Conservation (phyloP, 1,140 invertebrate species). For the Saxidomus purpurata region DNA sequence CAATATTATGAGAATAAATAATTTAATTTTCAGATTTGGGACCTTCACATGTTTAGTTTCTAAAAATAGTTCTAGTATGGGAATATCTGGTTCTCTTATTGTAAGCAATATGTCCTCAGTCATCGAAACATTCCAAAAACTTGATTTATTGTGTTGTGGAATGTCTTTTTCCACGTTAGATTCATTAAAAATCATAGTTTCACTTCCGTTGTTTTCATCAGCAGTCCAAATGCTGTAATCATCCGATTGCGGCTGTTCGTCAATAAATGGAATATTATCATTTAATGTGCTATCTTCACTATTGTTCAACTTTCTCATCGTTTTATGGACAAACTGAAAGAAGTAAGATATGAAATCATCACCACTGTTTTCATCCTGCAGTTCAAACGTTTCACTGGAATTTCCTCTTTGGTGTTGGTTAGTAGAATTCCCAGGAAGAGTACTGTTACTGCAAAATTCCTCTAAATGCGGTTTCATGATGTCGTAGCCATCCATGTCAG, state of each 20-base stretch:
- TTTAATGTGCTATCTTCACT: no score
- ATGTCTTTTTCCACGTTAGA: no score
- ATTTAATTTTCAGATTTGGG: conserved; percentile 38
- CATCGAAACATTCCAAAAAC: neutral
- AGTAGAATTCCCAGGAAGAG: neutral
- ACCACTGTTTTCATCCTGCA: neutral
- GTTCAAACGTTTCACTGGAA: neutral
- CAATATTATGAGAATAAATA: conserved; percentile 1
- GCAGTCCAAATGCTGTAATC: neutral
- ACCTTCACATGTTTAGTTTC: conserved; percentile 4
- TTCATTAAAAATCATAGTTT: no score
- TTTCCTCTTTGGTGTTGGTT: neutral
- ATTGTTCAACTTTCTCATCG: neutral
- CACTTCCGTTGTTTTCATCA: no score
- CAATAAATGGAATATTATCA: neutral
- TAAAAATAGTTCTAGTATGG: neutral
- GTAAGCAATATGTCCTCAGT: no score
- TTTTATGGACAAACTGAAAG: no score
- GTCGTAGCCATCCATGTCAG: conserved; percentile 31
- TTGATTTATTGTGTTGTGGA: no score
- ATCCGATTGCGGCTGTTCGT: neutral
- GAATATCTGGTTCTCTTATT: neutral
- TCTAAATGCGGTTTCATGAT: neutral
- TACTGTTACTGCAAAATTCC: neutral
- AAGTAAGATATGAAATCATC: neutral